A percentile compares a stretch with the other conserved stretches of the same genome.
Evolutionary conservation across 2,888 invertebrate genomes (phyloP).

Genomic region (Microctonus aethiopoides): DNA sequence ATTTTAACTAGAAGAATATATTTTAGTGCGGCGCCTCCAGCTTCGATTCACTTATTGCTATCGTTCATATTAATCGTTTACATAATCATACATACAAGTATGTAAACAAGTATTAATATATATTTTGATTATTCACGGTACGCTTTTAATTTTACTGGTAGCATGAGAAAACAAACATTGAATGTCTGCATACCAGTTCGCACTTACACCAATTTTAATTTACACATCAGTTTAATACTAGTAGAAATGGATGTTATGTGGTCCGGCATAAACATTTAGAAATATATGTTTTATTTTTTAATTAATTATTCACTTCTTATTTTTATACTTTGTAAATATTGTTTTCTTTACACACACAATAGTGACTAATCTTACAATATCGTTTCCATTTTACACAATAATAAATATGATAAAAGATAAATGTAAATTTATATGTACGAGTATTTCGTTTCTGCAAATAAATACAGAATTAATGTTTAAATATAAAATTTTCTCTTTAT

Average conservation of each 20-base stretch:
- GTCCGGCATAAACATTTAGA: slow-evolving; percentile 1
- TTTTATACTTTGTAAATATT: no score
- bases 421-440: no score
- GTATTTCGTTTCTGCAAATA: background rate
- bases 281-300: background rate
- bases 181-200: background rate
- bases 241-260: background rate
- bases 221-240: background rate
- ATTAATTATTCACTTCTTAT: background rate
- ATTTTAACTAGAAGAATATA: background rate
- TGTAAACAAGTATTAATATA: background rate
- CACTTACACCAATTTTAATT: background rate
- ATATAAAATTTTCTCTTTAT: background rate
- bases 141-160: slow-evolving; percentile 15
- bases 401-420: no score
- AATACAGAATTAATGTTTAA: background rate
- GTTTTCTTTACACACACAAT: no score
- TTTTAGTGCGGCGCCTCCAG: background rate
- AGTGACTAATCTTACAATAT: no score
- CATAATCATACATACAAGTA: background rate
- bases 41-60: slow-evolving; percentile 19
- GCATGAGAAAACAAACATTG: slow-evolving; percentile 30
- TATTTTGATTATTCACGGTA: slow-evolving; percentile 21
- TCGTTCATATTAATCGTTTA: slow-evolving; percentile 30
- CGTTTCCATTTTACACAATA: no score